phyloP scores from a whole-genome alignment of 1,140 invertebrate species.

The Drosophila biarmipes region DNA sequence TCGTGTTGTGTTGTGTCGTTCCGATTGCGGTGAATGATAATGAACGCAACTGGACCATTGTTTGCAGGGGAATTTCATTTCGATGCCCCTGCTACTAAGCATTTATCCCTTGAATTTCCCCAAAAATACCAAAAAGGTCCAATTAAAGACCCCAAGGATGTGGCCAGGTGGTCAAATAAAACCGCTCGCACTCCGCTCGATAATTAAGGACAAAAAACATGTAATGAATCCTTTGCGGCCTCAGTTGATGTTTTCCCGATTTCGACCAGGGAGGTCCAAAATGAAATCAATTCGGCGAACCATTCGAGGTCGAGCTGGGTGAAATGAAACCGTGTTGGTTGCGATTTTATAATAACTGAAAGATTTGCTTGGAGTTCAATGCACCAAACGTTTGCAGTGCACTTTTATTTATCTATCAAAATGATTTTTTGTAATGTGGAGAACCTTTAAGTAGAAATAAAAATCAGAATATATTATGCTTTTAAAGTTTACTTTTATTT shows the following conservation, averaged over 20 bases:
- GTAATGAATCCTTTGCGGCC: slow-evolving; percentile 9
- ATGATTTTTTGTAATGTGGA: too few relatives aligned
- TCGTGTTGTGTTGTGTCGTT: slow-evolving; percentile 54
- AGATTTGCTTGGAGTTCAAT: neutral
- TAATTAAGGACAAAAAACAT: slow-evolving; percentile 19
- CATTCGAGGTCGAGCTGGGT: neutral
- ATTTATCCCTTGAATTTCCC: neutral
- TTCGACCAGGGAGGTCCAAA: slow-evolving; percentile 5
- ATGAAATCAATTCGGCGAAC: slow-evolving; percentile 28
- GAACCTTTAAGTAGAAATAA: too few relatives aligned
- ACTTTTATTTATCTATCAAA: neutral
- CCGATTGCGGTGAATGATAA: slow-evolving; percentile 70
- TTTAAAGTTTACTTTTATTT: too few relatives aligned
- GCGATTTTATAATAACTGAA: neutral
- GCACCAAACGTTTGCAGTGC: neutral
- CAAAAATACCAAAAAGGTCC: neutral
- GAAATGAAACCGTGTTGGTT: neutral
- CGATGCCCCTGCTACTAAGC: neutral
- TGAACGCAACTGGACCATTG: slow-evolving; percentile 63
- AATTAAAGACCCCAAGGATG: slow-evolving; percentile 23
- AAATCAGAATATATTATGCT: too few relatives aligned
- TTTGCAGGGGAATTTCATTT: slow-evolving; percentile 51
- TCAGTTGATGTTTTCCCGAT: neutral
- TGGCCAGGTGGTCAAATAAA: slow-evolving; percentile 13
- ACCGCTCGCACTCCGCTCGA: neutral